Conservation (phyloP, 2,888 invertebrate species). For the Zeuzera pyrina region DNA sequence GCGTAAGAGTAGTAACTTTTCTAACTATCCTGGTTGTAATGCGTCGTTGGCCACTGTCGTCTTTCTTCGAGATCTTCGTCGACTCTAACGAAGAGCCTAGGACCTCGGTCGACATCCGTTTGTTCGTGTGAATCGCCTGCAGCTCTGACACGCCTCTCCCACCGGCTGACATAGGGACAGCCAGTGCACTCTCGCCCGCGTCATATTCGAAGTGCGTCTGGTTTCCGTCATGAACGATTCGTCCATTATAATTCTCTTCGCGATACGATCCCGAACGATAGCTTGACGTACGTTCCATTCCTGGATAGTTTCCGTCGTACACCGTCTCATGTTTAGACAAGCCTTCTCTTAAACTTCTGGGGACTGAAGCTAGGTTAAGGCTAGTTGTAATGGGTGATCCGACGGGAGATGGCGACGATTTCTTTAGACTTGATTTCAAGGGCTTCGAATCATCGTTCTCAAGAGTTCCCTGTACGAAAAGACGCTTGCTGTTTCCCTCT, state of each 20-base stretch:
- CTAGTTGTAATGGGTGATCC: constrained; percentile 78
- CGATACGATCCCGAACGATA: constrained; percentile 55
- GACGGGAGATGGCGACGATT: constrained; percentile 56
- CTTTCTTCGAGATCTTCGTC: constrained; percentile 85
- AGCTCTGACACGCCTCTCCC: constrained; percentile 70
- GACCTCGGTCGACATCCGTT: constrained; percentile 87
- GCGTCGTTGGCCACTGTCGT: constrained; percentile 83
- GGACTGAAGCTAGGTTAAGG: constrained; percentile 70
- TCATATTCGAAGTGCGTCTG: constrained; percentile 69
- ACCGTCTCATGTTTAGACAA: constrained; percentile 65
- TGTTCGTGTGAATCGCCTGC: constrained; percentile 86
- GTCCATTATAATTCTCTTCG: constrained; percentile 59
- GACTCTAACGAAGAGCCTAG: constrained; percentile 88
- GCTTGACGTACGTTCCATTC: constrained; percentile 55
- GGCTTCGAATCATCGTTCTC: constrained; percentile 75
- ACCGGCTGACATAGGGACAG: constrained; percentile 56
- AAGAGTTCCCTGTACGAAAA: constrained; percentile 83
- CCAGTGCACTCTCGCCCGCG: constrained; percentile 49
- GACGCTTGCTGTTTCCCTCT: constrained; percentile 76
- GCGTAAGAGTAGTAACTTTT: constrained; percentile 89
- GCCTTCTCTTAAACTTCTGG: constrained; percentile 67
- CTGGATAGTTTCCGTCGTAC: constrained; percentile 62
- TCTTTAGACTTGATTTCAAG: constrained; percentile 67
- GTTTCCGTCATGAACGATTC: constrained; percentile 61
- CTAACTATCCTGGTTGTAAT: constrained; percentile 90